Conservation (phyloP, 2,888 invertebrate species). For the Ypsolopha sequella region DNA sequence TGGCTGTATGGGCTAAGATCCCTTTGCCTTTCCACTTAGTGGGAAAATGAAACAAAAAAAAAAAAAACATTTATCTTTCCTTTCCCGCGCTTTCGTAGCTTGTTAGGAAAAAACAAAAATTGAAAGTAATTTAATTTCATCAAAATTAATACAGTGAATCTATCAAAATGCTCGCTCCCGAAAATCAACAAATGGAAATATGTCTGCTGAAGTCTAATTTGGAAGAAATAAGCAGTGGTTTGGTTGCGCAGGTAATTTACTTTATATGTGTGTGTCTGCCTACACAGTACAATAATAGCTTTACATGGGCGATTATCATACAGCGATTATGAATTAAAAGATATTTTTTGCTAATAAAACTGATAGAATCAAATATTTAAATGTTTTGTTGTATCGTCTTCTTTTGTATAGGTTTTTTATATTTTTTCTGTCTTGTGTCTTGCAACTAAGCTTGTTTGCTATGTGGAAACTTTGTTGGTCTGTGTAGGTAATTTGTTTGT, state of each 20-base stretch:
- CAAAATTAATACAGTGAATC: not conserved
- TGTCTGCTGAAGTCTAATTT: constrained; percentile 46
- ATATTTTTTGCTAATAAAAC: no score
- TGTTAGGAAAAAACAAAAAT: not conserved
- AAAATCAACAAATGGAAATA: constrained; percentile 49
- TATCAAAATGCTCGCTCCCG: constrained; percentile 39
- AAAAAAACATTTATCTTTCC: not conserved
- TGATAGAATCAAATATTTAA: no score
- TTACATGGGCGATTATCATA: not conserved
- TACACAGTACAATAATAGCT: no score
- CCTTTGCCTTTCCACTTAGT: no score
- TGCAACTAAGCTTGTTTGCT: no score
- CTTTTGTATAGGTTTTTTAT: no score
- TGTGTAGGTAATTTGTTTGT: not conserved
- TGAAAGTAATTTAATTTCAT: not conserved
- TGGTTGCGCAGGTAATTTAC: constrained; percentile 35
- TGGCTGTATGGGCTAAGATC: no score
- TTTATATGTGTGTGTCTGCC: no score
- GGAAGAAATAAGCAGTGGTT: constrained; percentile 41
- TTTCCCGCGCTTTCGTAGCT: not conserved
- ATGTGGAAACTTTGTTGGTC: not conserved
- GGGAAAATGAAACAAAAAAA: no score
- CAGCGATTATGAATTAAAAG: no score
- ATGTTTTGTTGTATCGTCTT: no score
- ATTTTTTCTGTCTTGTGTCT: no score